Conservation (phyloP, 2,797 vertebrate species). For the Poeciliopsis infans region DNA sequence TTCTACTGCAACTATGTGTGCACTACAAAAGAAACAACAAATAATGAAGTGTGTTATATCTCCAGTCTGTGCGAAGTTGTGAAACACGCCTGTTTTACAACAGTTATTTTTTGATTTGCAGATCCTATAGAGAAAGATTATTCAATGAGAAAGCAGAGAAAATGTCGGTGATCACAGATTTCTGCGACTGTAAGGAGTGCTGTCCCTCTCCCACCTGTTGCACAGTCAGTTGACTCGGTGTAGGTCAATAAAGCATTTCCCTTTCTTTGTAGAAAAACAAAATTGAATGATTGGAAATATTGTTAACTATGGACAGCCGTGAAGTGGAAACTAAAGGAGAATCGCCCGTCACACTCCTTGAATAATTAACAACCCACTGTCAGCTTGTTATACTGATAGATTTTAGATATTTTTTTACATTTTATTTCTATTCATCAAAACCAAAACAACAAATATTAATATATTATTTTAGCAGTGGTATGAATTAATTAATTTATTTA, state of each 20-base stretch:
- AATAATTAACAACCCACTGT: not conserved
- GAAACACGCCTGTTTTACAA: not conserved
- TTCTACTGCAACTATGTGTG: not conserved
- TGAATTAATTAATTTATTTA: not conserved
- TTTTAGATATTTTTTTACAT: not conserved
- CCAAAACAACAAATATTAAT: not conserved
- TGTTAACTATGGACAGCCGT: not conserved
- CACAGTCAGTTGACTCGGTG: not conserved
- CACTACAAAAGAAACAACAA: not conserved
- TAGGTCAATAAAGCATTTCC: not conserved
- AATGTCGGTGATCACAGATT: not conserved
- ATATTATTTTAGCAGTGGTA: not conserved
- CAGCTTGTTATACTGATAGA: not conserved
- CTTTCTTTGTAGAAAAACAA: not conserved
- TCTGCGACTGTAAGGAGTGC: not conserved
- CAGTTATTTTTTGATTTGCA: not conserved
- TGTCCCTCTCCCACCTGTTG: not conserved
- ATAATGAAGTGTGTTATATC: not conserved
- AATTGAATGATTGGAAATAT: not conserved
- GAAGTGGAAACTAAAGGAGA: not conserved
- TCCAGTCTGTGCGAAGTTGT: not conserved
- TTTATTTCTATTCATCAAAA: not conserved
- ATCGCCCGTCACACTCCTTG: not conserved
- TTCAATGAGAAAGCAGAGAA: not conserved
- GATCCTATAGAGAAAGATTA: not conserved